Percentiles rank a stretch among this genome's conserved stretches.
phyloP scores from a whole-genome alignment of 2,888 invertebrate genomes.

The Hirtodrosophila duncani region DNA sequence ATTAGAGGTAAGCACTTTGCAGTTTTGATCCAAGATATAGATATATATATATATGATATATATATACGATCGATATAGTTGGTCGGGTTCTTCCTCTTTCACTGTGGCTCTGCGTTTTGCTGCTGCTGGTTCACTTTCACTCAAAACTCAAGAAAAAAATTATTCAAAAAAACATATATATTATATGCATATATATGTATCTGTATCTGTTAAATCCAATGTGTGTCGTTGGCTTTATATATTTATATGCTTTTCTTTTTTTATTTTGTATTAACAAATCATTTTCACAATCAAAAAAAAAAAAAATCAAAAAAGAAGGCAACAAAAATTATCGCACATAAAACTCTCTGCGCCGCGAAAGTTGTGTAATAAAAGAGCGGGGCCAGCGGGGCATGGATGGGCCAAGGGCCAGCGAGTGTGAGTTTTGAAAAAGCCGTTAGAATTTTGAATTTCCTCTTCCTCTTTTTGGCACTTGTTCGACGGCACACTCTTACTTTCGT shows the following conservation, averaged over 20 bases:
- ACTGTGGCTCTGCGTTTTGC: constrained; percentile 17
- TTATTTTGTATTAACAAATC: constrained; percentile 26
- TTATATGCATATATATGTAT: constrained; percentile 8
- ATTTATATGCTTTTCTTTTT: constrained; percentile 5
- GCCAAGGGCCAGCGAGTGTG: no score
- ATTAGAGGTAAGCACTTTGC: constrained; percentile 38
- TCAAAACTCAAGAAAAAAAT: constrained; percentile 31
- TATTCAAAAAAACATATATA: constrained; percentile 22
- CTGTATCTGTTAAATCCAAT: constrained; percentile 34
- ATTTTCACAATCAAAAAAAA: constrained; percentile 48
- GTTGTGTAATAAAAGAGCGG: constrained; percentile 48
- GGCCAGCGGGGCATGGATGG: no score
- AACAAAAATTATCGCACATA: constrained; percentile 26
- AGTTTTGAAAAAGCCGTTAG: constrained; percentile 45
- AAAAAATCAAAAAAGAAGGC: constrained; percentile 8
- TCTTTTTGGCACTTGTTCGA: constrained; percentile 51
- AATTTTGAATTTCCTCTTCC: constrained; percentile 34
- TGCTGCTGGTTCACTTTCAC: constrained; percentile 56
- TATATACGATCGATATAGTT: constrained; percentile 37
- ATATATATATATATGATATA: constrained; percentile 6
- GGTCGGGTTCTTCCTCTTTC: constrained; percentile 48
- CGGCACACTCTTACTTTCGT: constrained; percentile 62
- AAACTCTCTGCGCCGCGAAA: not conserved
- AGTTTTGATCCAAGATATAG: constrained; percentile 15
- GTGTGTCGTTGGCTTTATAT: constrained; percentile 33